Conservation (phyloP, 2,888 invertebrate species). For the Drosophila subquinaria region DNA sequence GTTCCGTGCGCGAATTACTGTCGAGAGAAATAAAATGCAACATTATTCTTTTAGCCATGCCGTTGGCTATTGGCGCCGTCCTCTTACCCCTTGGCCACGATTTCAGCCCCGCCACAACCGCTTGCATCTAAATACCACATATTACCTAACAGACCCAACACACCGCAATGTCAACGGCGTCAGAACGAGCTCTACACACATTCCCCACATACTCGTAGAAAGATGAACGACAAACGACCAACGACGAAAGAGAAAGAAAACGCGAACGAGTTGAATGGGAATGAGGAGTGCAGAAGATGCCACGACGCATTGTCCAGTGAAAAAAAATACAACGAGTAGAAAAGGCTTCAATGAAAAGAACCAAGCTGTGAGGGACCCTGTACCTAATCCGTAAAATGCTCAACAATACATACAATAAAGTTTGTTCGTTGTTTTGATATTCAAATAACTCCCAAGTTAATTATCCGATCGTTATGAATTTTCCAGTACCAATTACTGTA, state of each 20-base stretch:
- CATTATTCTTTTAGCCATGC: conserved; percentile 70
- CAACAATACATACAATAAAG: too few relatives aligned
- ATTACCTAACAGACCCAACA: conserved; percentile 68
- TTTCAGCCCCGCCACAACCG: conserved; percentile 1
- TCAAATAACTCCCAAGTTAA: too few relatives aligned
- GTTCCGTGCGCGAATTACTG: conserved; percentile 76
- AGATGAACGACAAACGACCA: background rate
- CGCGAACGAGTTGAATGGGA: background rate
- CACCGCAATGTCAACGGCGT: conserved; percentile 49
- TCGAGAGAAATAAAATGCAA: conserved; percentile 78
- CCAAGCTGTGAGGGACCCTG: background rate
- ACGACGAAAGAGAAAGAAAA: background rate
- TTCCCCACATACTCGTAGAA: background rate
- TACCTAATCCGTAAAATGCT: background rate
- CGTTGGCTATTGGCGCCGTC: conserved; percentile 61
- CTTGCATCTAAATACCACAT: conserved; percentile 56
- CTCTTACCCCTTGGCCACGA: background rate
- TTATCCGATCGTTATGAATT: too few relatives aligned
- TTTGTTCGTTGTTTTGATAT: too few relatives aligned
- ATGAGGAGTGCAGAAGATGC: conserved; percentile 2
- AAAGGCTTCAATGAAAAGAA: background rate
- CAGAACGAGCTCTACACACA: conserved; percentile 27
- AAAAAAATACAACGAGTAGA: too few relatives aligned
- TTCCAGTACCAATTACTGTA: too few relatives aligned
- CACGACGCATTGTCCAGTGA: background rate